These are phyloP conservation scores for Diabrotica balteata DNA, from an alignment of 2,888 invertebrate species.

Conservation along the genomic window DNA sequence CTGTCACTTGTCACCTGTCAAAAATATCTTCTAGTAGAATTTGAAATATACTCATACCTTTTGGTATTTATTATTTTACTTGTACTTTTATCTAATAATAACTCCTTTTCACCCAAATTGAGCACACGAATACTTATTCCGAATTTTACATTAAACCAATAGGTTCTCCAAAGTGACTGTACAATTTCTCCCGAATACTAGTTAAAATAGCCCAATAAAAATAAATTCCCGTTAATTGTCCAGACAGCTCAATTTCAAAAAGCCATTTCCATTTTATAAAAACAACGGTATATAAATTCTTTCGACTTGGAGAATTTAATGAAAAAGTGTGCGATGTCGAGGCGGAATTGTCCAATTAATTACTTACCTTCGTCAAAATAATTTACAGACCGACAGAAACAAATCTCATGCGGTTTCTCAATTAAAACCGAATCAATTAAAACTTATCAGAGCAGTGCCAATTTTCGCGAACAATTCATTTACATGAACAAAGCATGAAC, in stretches of 20 bases:
- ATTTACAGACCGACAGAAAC: slow-evolving; percentile 19
- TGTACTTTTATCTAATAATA: too few relatives aligned
- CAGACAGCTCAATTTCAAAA: slow-evolving; percentile 18
- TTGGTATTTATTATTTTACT: too few relatives aligned
- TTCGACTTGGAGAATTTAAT: slow-evolving; percentile 14
- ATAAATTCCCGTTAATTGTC: slow-evolving; percentile 13
- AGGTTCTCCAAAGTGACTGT: too few relatives aligned
- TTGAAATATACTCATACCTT: too few relatives aligned
- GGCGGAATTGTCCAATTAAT: slow-evolving; percentile 17
- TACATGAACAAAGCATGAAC: slow-evolving; percentile 20
- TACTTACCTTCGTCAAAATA: slow-evolving; percentile 28
- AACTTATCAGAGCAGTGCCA: slow-evolving; percentile 26
- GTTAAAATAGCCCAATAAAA: slow-evolving; percentile 4
- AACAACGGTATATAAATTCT: slow-evolving; percentile 9
- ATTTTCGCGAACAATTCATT: slow-evolving; percentile 29
- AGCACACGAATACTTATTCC: too few relatives aligned
- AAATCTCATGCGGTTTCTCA: slow-evolving; percentile 28
- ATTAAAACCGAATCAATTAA: slow-evolving; percentile 30
- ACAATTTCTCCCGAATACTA: too few relatives aligned
- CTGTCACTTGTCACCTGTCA: too few relatives aligned
- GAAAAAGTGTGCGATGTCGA: slow-evolving; percentile 12
- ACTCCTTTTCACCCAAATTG: too few relatives aligned
- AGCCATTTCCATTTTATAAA: slow-evolving; percentile 3
- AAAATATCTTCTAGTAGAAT: too few relatives aligned
- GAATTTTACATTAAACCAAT: too few relatives aligned